Conservation (phyloP, 2,113 vertebrate species). For the Oncorhynchus tshawytscha region DNA sequence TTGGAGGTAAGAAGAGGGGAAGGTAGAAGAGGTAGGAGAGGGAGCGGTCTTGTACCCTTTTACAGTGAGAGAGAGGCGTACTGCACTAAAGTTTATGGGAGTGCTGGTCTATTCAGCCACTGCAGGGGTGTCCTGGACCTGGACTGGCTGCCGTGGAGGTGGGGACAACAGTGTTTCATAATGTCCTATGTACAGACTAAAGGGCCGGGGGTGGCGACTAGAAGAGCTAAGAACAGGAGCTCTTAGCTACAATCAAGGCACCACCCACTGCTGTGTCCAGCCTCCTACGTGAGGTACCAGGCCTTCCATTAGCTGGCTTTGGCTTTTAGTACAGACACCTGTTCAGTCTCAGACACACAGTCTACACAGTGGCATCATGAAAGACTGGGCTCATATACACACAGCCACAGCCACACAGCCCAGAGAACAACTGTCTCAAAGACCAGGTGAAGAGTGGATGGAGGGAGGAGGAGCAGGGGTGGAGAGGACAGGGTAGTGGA, state of each 20-base stretch:
- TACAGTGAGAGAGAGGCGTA: not conserved
- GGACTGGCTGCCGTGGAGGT: not conserved
- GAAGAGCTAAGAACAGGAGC: not conserved
- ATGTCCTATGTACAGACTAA: not conserved
- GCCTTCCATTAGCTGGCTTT: conserved; percentile 54
- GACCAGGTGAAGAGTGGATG: not conserved
- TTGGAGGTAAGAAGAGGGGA: not conserved
- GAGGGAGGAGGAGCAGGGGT: not conserved
- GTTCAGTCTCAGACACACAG: conserved; percentile 16
- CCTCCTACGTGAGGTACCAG: conserved; percentile 22
- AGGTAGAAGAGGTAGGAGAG: not conserved
- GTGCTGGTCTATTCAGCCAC: conserved; percentile 1
- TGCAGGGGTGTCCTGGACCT: not conserved
- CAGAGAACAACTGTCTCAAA: conserved; percentile 16
- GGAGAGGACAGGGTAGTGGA: too few relatives aligned
- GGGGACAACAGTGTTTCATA: not conserved
- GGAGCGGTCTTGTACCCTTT: not conserved
- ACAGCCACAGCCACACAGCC: conserved; percentile 22
- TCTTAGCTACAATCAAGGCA: conserved; percentile 47
- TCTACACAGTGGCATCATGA: conserved; percentile 27
- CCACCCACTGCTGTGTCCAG: conserved; percentile 41
- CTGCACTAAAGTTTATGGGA: not conserved
- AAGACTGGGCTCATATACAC: conserved; percentile 7
- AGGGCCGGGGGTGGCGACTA: not conserved
- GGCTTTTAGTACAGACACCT: conserved; percentile 33